phyloP scores from a whole-genome alignment of 2,113 vertebrate species.

The Podilymbus podiceps region DNA sequence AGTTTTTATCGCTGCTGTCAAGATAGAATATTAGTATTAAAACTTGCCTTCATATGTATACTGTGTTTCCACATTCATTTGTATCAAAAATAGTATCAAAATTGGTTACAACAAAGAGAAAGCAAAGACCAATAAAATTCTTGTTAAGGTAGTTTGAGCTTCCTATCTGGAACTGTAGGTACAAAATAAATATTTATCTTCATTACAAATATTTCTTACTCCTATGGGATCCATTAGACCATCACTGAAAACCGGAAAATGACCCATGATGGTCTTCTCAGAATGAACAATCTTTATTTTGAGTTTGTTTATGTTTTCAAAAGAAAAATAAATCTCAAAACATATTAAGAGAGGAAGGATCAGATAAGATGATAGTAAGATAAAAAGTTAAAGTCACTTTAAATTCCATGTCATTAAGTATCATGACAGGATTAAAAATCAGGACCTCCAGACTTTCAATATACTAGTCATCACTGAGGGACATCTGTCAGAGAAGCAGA shows the following conservation, averaged over 20 bases:
- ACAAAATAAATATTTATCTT: neutral
- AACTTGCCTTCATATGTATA: neutral
- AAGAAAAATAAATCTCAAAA: neutral
- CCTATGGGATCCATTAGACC: neutral
- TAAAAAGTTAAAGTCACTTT: neutral
- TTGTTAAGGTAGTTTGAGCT: neutral
- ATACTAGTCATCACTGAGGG: neutral
- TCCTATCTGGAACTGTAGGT: neutral
- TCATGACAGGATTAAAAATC: neutral
- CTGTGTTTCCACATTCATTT: conserved; percentile 22
- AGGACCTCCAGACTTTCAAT: neutral
- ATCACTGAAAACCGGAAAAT: neutral
- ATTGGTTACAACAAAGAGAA: neutral
- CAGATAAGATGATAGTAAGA: neutral
- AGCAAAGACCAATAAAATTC: neutral
- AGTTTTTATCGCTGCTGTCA: conserved; percentile 49
- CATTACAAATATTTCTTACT: neutral
- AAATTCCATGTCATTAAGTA: neutral
- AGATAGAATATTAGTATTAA: conserved; percentile 49
- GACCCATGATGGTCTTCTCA: neutral
- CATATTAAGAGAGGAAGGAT: neutral
- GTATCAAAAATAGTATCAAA: conserved; percentile 15
- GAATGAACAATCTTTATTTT: neutral
- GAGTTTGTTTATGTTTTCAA: neutral
- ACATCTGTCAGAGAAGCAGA: neutral